Base-by-base conservation (phyloP, 2,113 vertebrate genomes). In the Promerops cafer region DNA sequence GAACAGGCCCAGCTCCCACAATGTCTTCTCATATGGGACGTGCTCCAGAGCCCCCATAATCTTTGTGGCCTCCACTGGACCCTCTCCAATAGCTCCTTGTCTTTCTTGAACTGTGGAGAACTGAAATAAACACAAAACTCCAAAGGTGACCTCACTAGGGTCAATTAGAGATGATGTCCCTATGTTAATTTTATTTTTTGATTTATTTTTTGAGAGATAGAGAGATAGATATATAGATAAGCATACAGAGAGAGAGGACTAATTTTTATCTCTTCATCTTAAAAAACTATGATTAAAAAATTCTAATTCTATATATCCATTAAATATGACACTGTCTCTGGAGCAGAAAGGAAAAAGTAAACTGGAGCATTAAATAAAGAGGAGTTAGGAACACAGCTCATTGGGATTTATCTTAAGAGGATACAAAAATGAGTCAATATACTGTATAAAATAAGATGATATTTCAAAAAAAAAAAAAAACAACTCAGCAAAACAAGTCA, bases 341-440 rank as follows among this genome's bases (percentile, higher is more conserved):
- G 21, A 75, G 35, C 14, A 87, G 75, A 76, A 94, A 82, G 8
- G 13, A 86, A 49, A 70, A 85, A 52, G 18, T 65, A 83, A 90
- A 81, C 45, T 64, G 39, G 13, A 54, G 5, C 33, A 92, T 39
- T 82, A 88, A 86, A 70, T 57, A 89, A 74, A 21, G 78, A 59
- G 1, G 17, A 74, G 20, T 87, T 89, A 83, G 61, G 61, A 87
- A 89, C 64, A 83, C 40, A 66, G 16, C 33, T 95, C 69, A 77
- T 74, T 2, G 21, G 71, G 37, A 77, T 88, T 90, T 96, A 60
- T 90, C 66, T 94, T 91, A 96, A 94, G 89, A 83, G n/a, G 69
- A 93, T 75, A 87, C 24, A 92, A 95, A 83, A 95, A 91, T 81
- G 72, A 94, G 50, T 96, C 59, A 33, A 82, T 85, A 90, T 54